phyloP scores from a whole-genome alignment of 2,888 invertebrate species.

The Alitta virens region DNA sequence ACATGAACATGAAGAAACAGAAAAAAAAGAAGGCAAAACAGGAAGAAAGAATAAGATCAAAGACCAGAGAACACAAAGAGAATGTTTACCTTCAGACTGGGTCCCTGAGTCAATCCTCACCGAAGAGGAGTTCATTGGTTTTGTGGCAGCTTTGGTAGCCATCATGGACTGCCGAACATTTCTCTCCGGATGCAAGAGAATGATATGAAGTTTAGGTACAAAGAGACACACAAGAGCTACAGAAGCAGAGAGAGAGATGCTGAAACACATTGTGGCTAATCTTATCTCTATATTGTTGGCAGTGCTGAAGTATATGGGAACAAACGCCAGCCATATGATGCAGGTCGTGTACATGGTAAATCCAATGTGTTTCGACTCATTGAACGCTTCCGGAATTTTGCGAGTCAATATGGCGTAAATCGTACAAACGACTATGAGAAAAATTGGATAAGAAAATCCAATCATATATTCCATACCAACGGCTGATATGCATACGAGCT shows the following conservation, averaged over 20 bases:
- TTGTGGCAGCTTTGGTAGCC: conserved; percentile 27
- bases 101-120: conserved; percentile 53
- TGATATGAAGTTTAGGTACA: conserved; percentile 89
- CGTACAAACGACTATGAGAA: conserved; percentile 73
- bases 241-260: conserved; percentile 89
- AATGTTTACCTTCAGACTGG: conserved; percentile 54
- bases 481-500: conserved; percentile 75
- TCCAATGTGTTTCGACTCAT: conserved; percentile 59
- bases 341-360: conserved; percentile 90
- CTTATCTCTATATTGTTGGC: conserved; percentile 69
- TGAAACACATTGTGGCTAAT: conserved; percentile 92
- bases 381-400: conserved; percentile 59
- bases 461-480: conserved; percentile 62
- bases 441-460: conserved; percentile 80
- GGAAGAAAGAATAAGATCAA: no score
- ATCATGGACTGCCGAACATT: conserved; percentile 73
- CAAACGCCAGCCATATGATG: conserved; percentile 61
- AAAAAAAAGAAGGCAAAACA: no score
- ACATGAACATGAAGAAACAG: no score
- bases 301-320: conserved; percentile 65
- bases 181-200: conserved; percentile 82
- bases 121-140: conserved; percentile 34
- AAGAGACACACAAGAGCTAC: conserved; percentile 91
- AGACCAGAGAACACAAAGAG: no score
- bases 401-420: conserved; percentile 57